Percentiles rank a stretch among this genome's conserved stretches.
phyloP scores from a whole-genome alignment of 92 coral and sea anemone species.

The Isaurus tuberculatus region DNA sequence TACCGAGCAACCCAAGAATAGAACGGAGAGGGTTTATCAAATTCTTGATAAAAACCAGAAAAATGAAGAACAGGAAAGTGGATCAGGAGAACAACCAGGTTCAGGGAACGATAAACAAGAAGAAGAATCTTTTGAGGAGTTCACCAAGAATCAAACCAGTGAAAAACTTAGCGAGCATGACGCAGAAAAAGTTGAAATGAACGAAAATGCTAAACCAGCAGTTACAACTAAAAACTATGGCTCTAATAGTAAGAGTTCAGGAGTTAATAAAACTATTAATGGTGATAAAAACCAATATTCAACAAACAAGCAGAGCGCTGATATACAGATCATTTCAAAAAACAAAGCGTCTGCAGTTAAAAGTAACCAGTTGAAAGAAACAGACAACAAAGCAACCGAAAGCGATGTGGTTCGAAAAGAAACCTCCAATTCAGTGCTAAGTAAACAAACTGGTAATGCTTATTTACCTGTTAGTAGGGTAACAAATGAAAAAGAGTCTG shows the following conservation, averaged over 20 bases:
- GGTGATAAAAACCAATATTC: background rate
- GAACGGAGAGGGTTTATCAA: background rate
- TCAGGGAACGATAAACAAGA: background rate
- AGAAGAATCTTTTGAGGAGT: background rate
- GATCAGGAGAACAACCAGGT: slow-evolving; percentile 8
- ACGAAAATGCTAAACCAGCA: background rate
- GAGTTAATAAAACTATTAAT: background rate
- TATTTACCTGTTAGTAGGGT: background rate
- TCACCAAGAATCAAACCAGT: background rate
- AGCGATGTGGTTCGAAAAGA: background rate
- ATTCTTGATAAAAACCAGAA: background rate
- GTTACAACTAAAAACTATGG: background rate
- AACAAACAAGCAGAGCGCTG: background rate
- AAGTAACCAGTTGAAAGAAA: background rate
- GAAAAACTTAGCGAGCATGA: background rate
- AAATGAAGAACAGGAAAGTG: background rate
- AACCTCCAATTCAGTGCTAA: background rate
- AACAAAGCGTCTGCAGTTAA: background rate
- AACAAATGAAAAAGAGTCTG: background rate
- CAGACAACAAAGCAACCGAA: background rate
- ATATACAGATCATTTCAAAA: background rate
- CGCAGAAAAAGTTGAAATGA: background rate
- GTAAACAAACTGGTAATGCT: background rate
- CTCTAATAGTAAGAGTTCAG: background rate
- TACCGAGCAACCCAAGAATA: background rate